Evolutionary conservation across 2,888 invertebrate genomes (phyloP).

Genomic region (Aquatica leii): DNA sequence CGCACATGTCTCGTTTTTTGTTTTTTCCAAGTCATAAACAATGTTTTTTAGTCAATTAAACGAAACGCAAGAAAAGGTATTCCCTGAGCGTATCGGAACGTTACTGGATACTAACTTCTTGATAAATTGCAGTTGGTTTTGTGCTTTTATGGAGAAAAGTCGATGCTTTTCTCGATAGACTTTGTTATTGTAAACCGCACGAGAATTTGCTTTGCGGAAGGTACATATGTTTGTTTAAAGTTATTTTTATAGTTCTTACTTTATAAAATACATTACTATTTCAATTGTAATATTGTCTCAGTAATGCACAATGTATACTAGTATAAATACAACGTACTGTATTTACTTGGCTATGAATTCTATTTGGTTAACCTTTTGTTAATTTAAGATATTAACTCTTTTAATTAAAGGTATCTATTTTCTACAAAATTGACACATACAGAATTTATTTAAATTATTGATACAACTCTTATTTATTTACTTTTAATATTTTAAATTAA

Average conservation of each 20-base stretch:
- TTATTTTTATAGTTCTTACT: neutral
- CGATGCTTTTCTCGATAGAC: slow-evolving; percentile 33
- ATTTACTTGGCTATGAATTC: too few species aligned
- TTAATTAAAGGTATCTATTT: too few species aligned
- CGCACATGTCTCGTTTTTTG: slow-evolving; percentile 27
- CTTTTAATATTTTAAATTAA: too few species aligned
- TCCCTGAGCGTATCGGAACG: slow-evolving; percentile 46
- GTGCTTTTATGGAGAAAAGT: slow-evolving; percentile 49
- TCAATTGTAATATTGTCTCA: neutral
- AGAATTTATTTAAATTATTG: too few species aligned
- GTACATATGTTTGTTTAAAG: slow-evolving; percentile 1
- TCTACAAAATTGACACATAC: too few species aligned
- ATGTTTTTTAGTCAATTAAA: slow-evolving; percentile 40
- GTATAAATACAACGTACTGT: neutral
- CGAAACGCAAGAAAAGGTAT: slow-evolving; percentile 41
- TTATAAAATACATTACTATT: slow-evolving; percentile 2
- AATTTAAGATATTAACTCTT: too few species aligned
- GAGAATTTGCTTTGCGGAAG: slow-evolving; percentile 10
- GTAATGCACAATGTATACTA: slow-evolving; percentile 1
- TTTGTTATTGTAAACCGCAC: slow-evolving; percentile 25
- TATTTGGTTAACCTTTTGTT: too few species aligned
- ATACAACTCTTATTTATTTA: too few species aligned
- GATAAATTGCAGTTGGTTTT: slow-evolving; percentile 49
- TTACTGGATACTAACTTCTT: slow-evolving; percentile 46
- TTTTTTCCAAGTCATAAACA: slow-evolving; percentile 28